Conservation (phyloP, 1,140 invertebrate genomes). For the Bombus superbus region DNA sequence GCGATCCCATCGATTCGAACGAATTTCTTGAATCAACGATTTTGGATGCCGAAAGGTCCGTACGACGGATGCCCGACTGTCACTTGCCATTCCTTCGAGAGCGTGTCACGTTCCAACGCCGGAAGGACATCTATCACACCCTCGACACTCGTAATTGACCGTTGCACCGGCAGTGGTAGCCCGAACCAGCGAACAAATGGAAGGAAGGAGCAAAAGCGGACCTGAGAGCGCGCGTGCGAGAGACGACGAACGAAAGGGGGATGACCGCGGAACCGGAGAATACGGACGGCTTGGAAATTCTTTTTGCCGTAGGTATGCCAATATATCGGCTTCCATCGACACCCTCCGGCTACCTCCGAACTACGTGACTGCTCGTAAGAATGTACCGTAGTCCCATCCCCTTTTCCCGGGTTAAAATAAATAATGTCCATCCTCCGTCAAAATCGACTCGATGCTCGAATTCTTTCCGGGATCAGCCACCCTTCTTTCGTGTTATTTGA, state of each 20-base stretch:
- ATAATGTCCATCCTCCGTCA: conserved; percentile 72
- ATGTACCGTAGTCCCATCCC: conserved; percentile 65
- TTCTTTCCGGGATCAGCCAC: conserved; percentile 35
- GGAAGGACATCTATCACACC: conserved; percentile 80
- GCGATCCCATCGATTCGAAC: neutral
- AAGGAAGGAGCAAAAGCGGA: conserved; percentile 61
- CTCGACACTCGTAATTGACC: conserved; percentile 78
- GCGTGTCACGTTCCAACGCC: conserved; percentile 75
- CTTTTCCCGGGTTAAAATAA: conserved; percentile 70
- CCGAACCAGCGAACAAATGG: conserved; percentile 68
- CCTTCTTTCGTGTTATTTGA: neutral
- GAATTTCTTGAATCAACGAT: conserved; percentile 46
- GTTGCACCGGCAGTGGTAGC: conserved; percentile 66
- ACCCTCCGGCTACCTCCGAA: conserved; percentile 67
- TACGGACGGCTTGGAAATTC: conserved; percentile 75
- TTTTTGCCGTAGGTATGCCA: conserved; percentile 82
- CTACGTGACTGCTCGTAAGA: conserved; percentile 81
- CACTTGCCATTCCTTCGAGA: conserved; percentile 61
- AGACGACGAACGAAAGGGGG: conserved; percentile 57
- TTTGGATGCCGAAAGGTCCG: neutral
- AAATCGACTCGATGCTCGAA: conserved; percentile 61
- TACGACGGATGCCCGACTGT: conserved; percentile 26
- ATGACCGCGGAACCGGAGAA: conserved; percentile 26
- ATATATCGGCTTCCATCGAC: conserved; percentile 80
- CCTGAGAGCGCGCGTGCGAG: conserved; percentile 59